A percentile compares a stretch with the other conserved stretches of the same genome.
These are phyloP conservation scores for Nematopogon swammerdamellus DNA, from an alignment of 2,888 invertebrate genomes.

Conservation along the genomic window DNA sequence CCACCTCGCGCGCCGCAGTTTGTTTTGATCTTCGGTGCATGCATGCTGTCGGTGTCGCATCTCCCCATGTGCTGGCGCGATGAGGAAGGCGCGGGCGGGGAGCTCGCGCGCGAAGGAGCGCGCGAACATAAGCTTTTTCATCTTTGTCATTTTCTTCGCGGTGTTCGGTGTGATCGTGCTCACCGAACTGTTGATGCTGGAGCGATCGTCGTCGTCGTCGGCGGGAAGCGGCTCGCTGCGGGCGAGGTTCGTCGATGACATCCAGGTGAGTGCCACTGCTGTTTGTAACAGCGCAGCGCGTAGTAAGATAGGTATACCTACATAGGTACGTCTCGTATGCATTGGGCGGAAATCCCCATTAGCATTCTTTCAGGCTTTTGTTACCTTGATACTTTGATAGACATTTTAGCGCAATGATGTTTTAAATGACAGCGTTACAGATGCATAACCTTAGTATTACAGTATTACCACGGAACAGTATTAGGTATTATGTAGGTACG, in stretches of 20 bases:
- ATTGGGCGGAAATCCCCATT: no score
- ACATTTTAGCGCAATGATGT: no score
- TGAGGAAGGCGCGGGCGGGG: conserved; percentile 34
- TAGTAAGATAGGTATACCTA: no score
- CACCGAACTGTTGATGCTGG: conserved; percentile 75
- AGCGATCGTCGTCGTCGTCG: conserved; percentile 41
- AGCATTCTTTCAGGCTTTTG: no score
- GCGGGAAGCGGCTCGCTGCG: conserved; percentile 58
- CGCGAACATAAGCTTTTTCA: conserved; percentile 85
- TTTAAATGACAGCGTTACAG: no score
- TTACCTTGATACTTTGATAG: no score
- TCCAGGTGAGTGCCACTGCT: conserved; percentile 61
- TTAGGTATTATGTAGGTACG: no score
- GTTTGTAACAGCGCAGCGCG: no score
- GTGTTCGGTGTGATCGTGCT: conserved; percentile 85
- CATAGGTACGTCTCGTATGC: no score
- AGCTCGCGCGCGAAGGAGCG: conserved; percentile 66
- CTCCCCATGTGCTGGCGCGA: conserved; percentile 44
- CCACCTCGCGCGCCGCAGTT: conserved; percentile 14
- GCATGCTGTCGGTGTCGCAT: background rate
- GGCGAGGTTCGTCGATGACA: conserved; percentile 69
- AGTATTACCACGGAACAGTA: no score
- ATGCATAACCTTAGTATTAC: no score
- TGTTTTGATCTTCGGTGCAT: background rate
- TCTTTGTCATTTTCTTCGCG: conserved; percentile 87